Evolutionary conservation across 2,113 vertebrate genomes (phyloP), one percentile per base, ranked within the genome.

Genomic region (Oncorhynchus nerka): DNA sequence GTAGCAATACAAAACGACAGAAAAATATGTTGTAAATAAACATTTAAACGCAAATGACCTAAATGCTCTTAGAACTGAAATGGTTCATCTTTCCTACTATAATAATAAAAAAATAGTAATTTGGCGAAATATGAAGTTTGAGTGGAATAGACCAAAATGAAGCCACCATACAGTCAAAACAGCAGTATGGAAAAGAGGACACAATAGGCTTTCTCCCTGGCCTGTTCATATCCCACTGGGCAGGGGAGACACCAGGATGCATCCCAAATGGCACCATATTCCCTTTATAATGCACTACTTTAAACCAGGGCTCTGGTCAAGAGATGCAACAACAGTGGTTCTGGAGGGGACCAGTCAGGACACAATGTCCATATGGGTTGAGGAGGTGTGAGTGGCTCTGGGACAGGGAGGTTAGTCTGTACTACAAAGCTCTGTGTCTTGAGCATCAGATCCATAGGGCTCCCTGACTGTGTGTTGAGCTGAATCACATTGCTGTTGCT

Each of bases 401-500:
- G 65, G 24, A 16, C 6, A 65, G 9, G 12, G 15, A 8, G 62
- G 15, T 6, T 9, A 65, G 62, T 65, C 55, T 64, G 5, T 62
- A 19, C 70, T 72, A 26, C 1, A 8, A n/a, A 49, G 22, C 45
- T 9, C 20, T 8, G 49, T 51, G 8, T 48, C 26, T 45, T 45
- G 45, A 2, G 49, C 4, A 24, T 22, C 45, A 16, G 70, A 16
- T 32, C 30, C 22, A 65, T 19, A 68, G 75, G 83, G 79, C 78
- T 78, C 28, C 28, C 28, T 28, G 28, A 28, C 28, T 28, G 28
- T 28, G 28, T 28, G 28, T n/a, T 30, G 7, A 16, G 70, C 73
- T 34, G 72, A 49, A 78, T 90, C 91, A 91, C 89, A 91, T 88
- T 59, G 87, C 80, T 64, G 90, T 90, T 67, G 89, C 85, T 76